Conservation (phyloP, 2,113 vertebrate species). For the Taurulus bubalis region DNA sequence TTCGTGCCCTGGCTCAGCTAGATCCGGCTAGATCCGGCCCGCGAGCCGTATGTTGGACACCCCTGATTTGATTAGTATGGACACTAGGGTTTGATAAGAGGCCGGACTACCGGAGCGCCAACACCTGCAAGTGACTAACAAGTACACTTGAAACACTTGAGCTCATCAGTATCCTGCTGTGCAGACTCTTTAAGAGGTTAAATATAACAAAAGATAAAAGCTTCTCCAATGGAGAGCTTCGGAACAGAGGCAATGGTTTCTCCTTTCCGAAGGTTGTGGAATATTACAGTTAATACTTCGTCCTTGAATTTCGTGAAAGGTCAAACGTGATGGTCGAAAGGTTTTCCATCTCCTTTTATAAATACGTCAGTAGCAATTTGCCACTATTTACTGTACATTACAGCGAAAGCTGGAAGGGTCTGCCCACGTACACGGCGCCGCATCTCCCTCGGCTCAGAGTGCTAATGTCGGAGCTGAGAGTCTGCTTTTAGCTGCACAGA, state of each 20-base stretch:
- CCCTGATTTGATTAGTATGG: too few species aligned
- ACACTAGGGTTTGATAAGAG: slow-evolving; percentile 11
- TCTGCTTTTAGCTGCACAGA: background rate
- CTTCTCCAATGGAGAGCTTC: background rate
- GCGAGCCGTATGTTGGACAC: too few species aligned
- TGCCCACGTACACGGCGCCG: too few species aligned
- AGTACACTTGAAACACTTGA: slow-evolving; percentile 27
- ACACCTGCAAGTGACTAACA: slow-evolving; percentile 34
- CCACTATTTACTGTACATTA: background rate
- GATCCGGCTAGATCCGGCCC: too few species aligned
- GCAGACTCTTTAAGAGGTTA: slow-evolving; percentile 5
- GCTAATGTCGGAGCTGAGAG: background rate
- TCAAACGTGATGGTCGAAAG: background rate
- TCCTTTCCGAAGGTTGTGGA: background rate
- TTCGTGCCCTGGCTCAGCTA: too few species aligned
- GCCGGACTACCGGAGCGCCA: slow-evolving; percentile 11
- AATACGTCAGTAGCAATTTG: background rate
- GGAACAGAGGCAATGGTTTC: background rate
- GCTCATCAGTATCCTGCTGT: slow-evolving; percentile 12
- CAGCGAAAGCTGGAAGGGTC: background rate
- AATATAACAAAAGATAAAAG: slow-evolving; percentile 11
- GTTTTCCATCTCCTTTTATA: background rate
- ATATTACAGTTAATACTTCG: background rate
- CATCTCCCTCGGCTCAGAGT: background rate
- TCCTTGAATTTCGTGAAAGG: slow-evolving; percentile 3